A percentile compares a stretch with the other conserved stretches of the same genome.
phyloP scores from a whole-genome alignment of 2,888 invertebrate genomes.

The Drosophila melanocephala region DNA sequence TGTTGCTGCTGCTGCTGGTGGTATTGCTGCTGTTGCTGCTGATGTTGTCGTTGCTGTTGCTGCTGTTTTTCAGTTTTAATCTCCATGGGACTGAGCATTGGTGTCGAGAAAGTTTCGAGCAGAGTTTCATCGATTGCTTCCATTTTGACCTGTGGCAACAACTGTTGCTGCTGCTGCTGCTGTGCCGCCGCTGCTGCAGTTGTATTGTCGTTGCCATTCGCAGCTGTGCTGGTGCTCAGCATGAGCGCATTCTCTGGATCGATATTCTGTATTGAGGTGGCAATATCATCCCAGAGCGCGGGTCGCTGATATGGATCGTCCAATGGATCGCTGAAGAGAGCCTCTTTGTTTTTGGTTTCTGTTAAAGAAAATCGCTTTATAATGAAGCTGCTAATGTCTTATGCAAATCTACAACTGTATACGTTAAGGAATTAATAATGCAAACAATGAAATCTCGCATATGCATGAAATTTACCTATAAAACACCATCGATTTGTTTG shows the following conservation, averaged over 20 bases:
- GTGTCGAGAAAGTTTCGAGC: constrained; percentile 89
- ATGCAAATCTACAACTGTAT: constrained; percentile 62
- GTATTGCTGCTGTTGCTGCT: constrained; percentile 66
- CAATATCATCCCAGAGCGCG: constrained; percentile 96
- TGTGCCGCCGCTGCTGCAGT: constrained; percentile 23
- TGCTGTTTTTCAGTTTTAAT: constrained; percentile 91
- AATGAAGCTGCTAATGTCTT: constrained; percentile 68
- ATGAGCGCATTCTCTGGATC: constrained; percentile 96
- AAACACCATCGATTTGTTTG: constrained; percentile 64
- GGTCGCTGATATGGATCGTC: constrained; percentile 95
- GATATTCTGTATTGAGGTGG: constrained; percentile 95
- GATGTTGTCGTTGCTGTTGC: constrained; percentile 73
- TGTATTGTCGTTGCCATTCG: constrained; percentile 63
- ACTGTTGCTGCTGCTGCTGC: constrained; percentile 54
- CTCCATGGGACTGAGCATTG: constrained; percentile 91
- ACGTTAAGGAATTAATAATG: constrained; percentile 62
- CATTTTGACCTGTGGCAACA: constrained; percentile 89
- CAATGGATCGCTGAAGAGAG: constrained; percentile 82
- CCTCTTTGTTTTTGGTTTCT: constrained; percentile 86
- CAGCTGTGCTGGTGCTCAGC: constrained; percentile 88
- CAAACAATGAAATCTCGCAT: constrained; percentile 78
- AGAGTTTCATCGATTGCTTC: constrained; percentile 90
- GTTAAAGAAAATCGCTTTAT: constrained; percentile 55
- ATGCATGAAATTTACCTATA: constrained; percentile 80
- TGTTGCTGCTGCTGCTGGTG: constrained; percentile 64